Evolutionary conservation across 1,140 invertebrate genomes (phyloP).

Genomic region (Ostrea edulis): DNA sequence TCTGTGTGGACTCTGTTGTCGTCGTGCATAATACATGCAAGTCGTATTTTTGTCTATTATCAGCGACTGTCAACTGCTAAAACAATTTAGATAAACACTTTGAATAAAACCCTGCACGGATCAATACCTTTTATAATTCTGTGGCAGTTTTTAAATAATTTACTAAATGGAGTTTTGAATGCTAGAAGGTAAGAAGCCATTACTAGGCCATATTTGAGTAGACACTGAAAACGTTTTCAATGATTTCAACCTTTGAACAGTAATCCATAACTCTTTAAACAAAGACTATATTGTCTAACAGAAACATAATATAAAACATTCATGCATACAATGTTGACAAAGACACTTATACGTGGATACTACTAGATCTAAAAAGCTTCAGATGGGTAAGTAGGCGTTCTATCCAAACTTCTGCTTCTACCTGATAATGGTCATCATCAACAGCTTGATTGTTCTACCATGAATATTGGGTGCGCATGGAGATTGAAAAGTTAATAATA

Average conservation of each 20-base stretch:
- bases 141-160: slow-evolving; percentile 2
- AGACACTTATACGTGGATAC: neutral
- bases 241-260: too few relatives aligned
- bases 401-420: neutral
- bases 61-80: slow-evolving; percentile 21
- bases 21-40: neutral
- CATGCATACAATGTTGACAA: neutral
- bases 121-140: slow-evolving; percentile 25
- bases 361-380: neutral
- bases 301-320: neutral
- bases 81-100: slow-evolving; percentile 38
- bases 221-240: neutral
- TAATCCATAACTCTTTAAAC: neutral
- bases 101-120: slow-evolving; percentile 23
- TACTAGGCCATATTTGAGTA: neutral
- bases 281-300: neutral
- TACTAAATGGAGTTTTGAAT: slow-evolving; percentile 15
- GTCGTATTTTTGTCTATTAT: slow-evolving; percentile 12
- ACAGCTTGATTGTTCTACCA: neutral
- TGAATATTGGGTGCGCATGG: too few relatives aligned
- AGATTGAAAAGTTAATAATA: too few relatives aligned
- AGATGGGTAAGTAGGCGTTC: neutral
- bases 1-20: neutral
- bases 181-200: slow-evolving; percentile 13
- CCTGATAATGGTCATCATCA: neutral